These are phyloP conservation scores for Gallinago media DNA, from an alignment of 2,113 vertebrate species.

Conservation along the genomic window DNA sequence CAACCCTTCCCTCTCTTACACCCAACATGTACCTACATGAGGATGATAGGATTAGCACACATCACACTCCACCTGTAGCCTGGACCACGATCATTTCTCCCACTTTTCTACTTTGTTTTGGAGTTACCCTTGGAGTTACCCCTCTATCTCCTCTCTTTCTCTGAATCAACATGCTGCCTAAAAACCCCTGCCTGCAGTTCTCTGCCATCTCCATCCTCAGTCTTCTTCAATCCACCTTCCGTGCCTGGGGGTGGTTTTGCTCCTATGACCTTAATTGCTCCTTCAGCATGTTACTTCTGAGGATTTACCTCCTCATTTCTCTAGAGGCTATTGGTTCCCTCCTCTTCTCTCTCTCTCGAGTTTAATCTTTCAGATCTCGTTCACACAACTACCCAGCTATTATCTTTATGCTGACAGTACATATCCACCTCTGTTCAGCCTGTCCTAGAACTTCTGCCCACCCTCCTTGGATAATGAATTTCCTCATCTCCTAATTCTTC, in stretches of 20 bases:
- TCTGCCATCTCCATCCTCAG: not conserved
- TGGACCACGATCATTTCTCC: not conserved
- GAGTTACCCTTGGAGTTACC: not conserved
- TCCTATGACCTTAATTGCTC: not conserved
- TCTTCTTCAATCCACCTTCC: not conserved
- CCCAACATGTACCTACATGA: not conserved
- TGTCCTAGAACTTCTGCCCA: not conserved
- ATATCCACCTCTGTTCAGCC: not conserved
- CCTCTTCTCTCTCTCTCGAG: not conserved
- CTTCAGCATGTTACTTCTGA: not conserved
- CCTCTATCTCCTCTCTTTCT: not conserved
- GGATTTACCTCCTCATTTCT: not conserved
- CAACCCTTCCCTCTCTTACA: not conserved
- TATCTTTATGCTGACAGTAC: not conserved
- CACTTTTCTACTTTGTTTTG: not conserved
- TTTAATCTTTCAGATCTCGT: not conserved
- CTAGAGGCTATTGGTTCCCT: not conserved
- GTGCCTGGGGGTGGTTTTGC: not conserved
- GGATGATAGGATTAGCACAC: not conserved
- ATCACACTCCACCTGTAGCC: not conserved
- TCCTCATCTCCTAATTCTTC: fast-evolving
- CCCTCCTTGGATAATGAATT: fast-evolving
- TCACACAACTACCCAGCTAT: not conserved
- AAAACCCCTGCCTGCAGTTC: not conserved
- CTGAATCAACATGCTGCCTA: not conserved